These are phyloP conservation scores for Brachypodius melanocephalos DNA, from an alignment of 2,113 vertebrate species.

Conservation along the genomic window DNA sequence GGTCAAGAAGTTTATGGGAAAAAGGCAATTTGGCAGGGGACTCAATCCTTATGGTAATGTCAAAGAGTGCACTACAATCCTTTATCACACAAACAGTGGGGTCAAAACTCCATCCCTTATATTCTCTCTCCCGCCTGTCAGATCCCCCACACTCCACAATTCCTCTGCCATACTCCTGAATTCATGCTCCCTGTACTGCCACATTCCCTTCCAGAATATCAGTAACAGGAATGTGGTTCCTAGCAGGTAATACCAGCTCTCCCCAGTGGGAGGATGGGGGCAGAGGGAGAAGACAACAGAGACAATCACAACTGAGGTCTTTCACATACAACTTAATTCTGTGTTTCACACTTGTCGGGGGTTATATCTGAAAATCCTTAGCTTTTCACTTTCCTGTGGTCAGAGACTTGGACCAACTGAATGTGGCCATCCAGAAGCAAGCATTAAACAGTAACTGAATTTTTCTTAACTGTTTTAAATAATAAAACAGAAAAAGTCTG, in stretches of 20 bases:
- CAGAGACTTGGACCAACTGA: neutral
- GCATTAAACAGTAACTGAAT: neutral
- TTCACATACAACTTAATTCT: neutral
- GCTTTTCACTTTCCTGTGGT: neutral
- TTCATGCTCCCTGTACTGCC: fast-evolving
- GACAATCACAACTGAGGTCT: neutral
- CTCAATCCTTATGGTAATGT: neutral
- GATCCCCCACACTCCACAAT: neutral
- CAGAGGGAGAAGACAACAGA: neutral
- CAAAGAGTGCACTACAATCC: neutral
- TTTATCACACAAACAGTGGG: neutral
- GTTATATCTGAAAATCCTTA: neutral
- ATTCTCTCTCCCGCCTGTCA: neutral
- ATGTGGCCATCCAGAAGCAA: neutral
- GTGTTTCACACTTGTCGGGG: neutral
- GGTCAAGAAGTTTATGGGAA: neutral
- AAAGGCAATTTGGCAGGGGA: neutral
- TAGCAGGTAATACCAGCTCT: neutral
- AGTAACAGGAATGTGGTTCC: neutral
- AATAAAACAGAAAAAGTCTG: neutral
- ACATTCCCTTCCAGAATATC: neutral
- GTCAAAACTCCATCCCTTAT: neutral
- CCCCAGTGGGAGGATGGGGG: fast-evolving
- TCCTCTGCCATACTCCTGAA: neutral
- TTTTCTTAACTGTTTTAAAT: neutral